These are phyloP conservation scores for Paratilapia polleni DNA, from an alignment of 2,113 vertebrate species.

Conservation along the genomic window DNA sequence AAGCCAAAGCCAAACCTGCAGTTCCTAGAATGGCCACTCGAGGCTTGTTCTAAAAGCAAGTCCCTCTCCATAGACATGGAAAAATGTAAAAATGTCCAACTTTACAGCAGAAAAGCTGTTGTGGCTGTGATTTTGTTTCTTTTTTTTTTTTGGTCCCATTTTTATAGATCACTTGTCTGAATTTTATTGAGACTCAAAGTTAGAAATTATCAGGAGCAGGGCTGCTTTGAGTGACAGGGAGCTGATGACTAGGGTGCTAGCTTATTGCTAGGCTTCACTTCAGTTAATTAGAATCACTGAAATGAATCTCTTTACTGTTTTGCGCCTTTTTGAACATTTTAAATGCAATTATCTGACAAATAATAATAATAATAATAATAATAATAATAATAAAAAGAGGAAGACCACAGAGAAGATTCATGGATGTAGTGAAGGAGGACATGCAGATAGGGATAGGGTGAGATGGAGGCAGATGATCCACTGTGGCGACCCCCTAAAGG, in stretches of 20 bases:
- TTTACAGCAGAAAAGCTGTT: neutral
- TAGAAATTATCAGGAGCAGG: neutral
- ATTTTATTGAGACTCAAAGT: rapidly evolving
- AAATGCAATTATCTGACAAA: neutral
- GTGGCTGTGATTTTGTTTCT: neutral
- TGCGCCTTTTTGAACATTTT: neutral
- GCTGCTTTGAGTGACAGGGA: neutral
- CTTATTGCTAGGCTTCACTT: neutral
- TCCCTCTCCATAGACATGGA: neutral
- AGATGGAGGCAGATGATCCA: neutral
- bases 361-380: neutral
- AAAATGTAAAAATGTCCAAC: neutral
- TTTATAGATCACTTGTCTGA: neutral
- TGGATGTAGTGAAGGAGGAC: rapidly evolving
- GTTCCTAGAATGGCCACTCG: neutral
- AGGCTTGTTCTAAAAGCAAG: neutral
- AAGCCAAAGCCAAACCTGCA: rapidly evolving
- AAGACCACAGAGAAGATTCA: neutral
- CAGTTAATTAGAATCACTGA: rapidly evolving
- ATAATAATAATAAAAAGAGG: neutral
- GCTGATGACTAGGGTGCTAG: neutral
- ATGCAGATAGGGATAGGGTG: neutral
- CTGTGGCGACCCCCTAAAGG: neutral
- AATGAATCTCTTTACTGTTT: neutral
- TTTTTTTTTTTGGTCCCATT: neutral